These are phyloP conservation scores for Anniella stebbinsi DNA, from an alignment of 2,797 vertebrate genomes.

Conservation along the genomic window DNA sequence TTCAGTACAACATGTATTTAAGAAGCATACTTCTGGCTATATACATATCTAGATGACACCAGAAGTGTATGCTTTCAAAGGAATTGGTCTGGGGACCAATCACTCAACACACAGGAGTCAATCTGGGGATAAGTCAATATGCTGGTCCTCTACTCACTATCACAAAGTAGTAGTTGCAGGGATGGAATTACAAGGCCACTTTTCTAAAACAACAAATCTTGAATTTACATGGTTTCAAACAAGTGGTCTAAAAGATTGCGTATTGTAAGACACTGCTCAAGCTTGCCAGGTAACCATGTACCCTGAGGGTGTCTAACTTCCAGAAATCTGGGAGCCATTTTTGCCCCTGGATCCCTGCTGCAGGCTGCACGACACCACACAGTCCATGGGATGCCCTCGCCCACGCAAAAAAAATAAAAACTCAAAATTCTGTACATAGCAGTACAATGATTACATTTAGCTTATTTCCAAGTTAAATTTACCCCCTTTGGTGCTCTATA, in stretches of 20 bases:
- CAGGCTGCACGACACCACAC: too few relatives aligned
- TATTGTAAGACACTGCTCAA: not conserved
- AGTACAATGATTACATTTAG: too few relatives aligned
- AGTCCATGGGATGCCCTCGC: too few relatives aligned
- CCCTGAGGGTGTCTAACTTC: not conserved
- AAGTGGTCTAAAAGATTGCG: not conserved
- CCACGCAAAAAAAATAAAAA: too few relatives aligned
- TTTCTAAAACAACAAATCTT: not conserved
- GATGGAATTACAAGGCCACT: not conserved
- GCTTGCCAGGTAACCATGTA: not conserved
- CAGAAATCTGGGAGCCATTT: too few relatives aligned
- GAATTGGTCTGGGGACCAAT: not conserved
- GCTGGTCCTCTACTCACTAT: not conserved
- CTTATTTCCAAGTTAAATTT: too few relatives aligned
- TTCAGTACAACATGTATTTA: not conserved
- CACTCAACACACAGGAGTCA: not conserved
- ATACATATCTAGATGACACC: not conserved
- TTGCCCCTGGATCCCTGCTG: too few relatives aligned
- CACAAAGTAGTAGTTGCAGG: not conserved
- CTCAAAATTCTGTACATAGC: too few relatives aligned
- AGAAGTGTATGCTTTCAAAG: not conserved
- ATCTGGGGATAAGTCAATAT: not conserved
- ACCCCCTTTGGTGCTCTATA: too few relatives aligned
- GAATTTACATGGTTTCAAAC: not conserved
- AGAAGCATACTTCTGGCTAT: not conserved